Percentiles rank a stretch among this genome's conserved stretches.
Conservation (phyloP, 2,888 invertebrate species). For the Litoditis marina region DNA sequence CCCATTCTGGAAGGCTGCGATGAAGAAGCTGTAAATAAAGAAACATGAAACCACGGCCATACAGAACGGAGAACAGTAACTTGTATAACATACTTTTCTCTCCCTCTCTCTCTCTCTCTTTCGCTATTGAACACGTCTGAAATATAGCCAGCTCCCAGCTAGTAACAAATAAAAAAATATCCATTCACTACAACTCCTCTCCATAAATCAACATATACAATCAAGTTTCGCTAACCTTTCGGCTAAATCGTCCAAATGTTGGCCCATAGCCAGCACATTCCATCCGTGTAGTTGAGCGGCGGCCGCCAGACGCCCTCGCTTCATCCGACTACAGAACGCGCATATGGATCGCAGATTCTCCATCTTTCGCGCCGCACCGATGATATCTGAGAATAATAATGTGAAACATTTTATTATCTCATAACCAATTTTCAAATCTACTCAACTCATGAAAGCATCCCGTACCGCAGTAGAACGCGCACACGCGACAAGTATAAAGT, state of each 20-base stretch:
- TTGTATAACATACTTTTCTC: neutral
- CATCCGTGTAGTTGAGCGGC: constrained; percentile 76
- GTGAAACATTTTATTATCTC: too few species aligned
- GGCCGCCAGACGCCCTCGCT: constrained; percentile 73
- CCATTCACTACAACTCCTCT: too few species aligned
- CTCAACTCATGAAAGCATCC: too few species aligned
- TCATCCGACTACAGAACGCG: constrained; percentile 75
- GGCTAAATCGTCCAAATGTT: constrained; percentile 80
- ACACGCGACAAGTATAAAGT: too few species aligned
- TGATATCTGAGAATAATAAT: constrained; percentile 66
- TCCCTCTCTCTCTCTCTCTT: neutral
- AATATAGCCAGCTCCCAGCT: too few species aligned
- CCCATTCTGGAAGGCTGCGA: constrained; percentile 79
- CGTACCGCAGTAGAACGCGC: too few species aligned
- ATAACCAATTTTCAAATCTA: too few species aligned
- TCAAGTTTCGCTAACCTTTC: constrained; percentile 69
- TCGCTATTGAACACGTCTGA: too few species aligned
- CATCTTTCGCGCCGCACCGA: constrained; percentile 66
- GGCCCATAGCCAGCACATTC: constrained; percentile 83
- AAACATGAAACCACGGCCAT: neutral
- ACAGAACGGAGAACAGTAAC: neutral
- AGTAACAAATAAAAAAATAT: too few species aligned
- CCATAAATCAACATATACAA: too few species aligned
- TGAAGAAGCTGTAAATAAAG: constrained; percentile 66
- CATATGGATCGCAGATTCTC: constrained; percentile 67